Conservation (phyloP, 1,140 invertebrate species). For the Ceratosolen fusciceps region DNA sequence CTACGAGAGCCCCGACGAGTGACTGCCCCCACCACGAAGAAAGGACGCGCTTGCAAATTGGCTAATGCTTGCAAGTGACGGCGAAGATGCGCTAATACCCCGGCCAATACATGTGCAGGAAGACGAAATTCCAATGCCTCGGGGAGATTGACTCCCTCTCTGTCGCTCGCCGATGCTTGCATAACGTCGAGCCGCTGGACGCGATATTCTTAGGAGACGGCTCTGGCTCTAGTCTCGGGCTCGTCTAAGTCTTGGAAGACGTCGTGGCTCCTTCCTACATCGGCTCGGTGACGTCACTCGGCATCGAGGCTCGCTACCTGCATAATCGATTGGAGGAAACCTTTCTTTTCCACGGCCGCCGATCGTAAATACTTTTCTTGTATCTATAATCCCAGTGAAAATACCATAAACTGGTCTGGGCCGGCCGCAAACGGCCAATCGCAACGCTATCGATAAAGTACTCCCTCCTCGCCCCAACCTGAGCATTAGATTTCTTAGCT, state of each 20-base stretch:
- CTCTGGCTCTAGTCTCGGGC: background rate
- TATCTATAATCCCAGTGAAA: background rate
- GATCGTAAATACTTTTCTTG: background rate
- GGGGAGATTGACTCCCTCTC: slow-evolving; percentile 48
- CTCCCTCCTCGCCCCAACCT: no score
- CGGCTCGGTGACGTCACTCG: background rate
- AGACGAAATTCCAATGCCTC: slow-evolving; percentile 45
- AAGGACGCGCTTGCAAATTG: slow-evolving; percentile 24
- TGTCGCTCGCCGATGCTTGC: slow-evolving; percentile 40
- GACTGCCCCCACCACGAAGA: background rate
- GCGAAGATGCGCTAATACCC: no score
- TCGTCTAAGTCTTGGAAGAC: background rate
- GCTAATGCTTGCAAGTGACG: slow-evolving; percentile 16
- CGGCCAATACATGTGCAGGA: background rate
- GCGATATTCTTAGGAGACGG: slow-evolving; percentile 19
- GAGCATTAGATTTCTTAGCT: background rate
- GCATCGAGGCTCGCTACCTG: background rate
- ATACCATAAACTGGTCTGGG: background rate
- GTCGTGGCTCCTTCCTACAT: slow-evolving; percentile 17
- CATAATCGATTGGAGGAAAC: slow-evolving; percentile 1
- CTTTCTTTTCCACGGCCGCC: background rate
- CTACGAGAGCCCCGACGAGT: background rate
- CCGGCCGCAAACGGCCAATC: background rate
- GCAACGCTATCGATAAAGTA: background rate
- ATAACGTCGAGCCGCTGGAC: slow-evolving; percentile 34